A percentile compares a stretch with the other conserved stretches of the same genome.
Evolutionary conservation across 1,140 invertebrate species (phyloP).

Genomic region (Elymnias hypermnestra): DNA sequence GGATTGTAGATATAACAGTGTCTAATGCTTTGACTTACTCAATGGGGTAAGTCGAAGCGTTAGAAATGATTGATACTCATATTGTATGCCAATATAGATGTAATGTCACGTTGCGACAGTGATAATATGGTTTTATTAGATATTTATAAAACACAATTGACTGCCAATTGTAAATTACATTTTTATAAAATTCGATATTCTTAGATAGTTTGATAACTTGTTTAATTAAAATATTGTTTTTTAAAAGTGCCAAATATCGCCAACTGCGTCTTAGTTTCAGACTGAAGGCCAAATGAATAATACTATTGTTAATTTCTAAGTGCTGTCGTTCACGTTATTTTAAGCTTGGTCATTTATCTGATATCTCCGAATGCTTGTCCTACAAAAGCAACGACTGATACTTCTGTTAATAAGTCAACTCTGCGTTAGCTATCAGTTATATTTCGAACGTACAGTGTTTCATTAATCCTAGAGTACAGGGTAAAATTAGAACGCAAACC

Average conservation of each 20-base stretch:
- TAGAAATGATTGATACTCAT: slow-evolving; percentile 33
- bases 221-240: slow-evolving; percentile 60
- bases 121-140: slow-evolving; percentile 63
- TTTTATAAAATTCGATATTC: slow-evolving; percentile 70
- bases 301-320: slow-evolving; percentile 39
- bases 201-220: slow-evolving; percentile 70
- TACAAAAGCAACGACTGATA: slow-evolving; percentile 58
- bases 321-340: slow-evolving; percentile 36
- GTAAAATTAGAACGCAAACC: slow-evolving; percentile 70
- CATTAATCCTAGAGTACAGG: slow-evolving; percentile 73
- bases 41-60: slow-evolving; percentile 39
- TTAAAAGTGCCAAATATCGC: slow-evolving; percentile 63
- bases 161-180: slow-evolving; percentile 70
- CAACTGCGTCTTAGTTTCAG: slow-evolving; percentile 35
- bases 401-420: slow-evolving; percentile 32
- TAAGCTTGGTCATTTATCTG: slow-evolving; percentile 43
- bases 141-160: slow-evolving; percentile 65
- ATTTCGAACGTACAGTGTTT: slow-evolving; percentile 36
- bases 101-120: slow-evolving; percentile 54
- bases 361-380: slow-evolving; percentile 55
- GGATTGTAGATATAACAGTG: slow-evolving; percentile 60
- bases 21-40: too few species aligned
- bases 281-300: slow-evolving; percentile 30
- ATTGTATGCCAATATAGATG: slow-evolving; percentile 48
- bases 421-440: slow-evolving; percentile 15